These are phyloP conservation scores for Chromoteleia sp. DNA, from an alignment of 2,888 invertebrate species.

Conservation along the genomic window DNA sequence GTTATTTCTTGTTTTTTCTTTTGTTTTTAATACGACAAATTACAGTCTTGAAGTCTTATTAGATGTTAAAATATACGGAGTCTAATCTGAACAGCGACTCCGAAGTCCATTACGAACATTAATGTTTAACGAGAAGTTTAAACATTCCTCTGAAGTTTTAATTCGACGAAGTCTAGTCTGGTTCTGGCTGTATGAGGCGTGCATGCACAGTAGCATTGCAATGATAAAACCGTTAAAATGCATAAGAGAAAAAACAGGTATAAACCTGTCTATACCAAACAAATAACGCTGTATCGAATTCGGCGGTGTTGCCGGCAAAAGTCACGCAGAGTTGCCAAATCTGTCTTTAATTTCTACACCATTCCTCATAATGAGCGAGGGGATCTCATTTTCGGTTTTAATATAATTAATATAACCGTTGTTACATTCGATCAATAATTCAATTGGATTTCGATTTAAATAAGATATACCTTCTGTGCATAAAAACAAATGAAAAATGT, in stretches of 20 bases:
- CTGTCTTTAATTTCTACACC: slow-evolving; percentile 19
- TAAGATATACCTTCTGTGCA: too few species aligned
- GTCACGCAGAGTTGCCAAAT: slow-evolving; percentile 39
- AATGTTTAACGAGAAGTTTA: slow-evolving; percentile 18
- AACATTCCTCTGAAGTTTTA: slow-evolving; percentile 19
- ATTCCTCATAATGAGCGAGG: slow-evolving; percentile 29
- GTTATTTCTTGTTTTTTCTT: too few species aligned
- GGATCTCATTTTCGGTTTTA: slow-evolving; percentile 4
- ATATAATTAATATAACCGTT: slow-evolving; percentile 3
- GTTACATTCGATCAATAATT: slow-evolving; percentile 5
- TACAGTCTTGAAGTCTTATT: not conserved
- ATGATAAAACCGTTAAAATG: slow-evolving; percentile 59
- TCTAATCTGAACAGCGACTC: not conserved
- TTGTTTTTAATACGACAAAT: not conserved
- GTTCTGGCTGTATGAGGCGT: slow-evolving; percentile 14
- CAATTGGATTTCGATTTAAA: slow-evolving; percentile 7
- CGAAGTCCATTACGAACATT: not conserved
- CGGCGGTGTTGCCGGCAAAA: slow-evolving; percentile 37
- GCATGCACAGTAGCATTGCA: slow-evolving; percentile 35
- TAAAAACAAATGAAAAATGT: too few species aligned
- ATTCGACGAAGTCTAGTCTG: slow-evolving; percentile 37
- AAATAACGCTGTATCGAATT: slow-evolving; percentile 48
- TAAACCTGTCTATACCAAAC: slow-evolving; percentile 55
- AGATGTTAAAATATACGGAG: slow-evolving; percentile 13
- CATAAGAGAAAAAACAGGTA: slow-evolving; percentile 49